Evolutionary conservation across 2,888 invertebrate species (phyloP).

Genomic region (Branchellion lobata): DNA sequence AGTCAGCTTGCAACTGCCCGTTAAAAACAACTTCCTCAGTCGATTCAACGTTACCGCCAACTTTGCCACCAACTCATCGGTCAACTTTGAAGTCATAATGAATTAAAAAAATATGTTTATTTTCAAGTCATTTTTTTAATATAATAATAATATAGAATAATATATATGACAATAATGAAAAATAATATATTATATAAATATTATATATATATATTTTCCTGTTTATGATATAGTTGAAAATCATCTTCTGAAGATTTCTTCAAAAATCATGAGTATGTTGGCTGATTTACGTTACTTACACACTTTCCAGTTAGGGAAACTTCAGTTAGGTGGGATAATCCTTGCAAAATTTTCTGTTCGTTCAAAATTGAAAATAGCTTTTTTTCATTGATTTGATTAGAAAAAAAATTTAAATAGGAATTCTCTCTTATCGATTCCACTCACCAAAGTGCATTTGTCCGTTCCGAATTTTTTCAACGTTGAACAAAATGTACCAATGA

Average conservation of each 20-base stretch:
- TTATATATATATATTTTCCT: too few species aligned
- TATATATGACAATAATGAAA: too few species aligned
- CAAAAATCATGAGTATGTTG: too few species aligned
- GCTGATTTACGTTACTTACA: neutral
- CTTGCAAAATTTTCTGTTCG: neutral
- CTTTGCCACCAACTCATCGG: neutral
- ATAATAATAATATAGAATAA: too few species aligned
- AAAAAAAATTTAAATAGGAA: too few species aligned
- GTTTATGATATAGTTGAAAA: too few species aligned
- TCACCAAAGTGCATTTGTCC: neutral
- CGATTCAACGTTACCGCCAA: neutral
- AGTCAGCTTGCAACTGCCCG: neutral
- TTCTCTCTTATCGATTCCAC: neutral
- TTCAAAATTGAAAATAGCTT: neutral
- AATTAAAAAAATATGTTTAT: too few species aligned
- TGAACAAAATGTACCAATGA: conserved; percentile 5
- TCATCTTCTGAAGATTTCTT: too few species aligned
- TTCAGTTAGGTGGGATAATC: neutral
- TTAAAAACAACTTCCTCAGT: neutral
- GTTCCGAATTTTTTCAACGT: neutral
- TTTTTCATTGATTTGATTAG: neutral
- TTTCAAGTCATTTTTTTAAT: too few species aligned
- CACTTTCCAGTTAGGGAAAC: neutral
- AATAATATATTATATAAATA: too few species aligned
- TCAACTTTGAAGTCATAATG: conserved; percentile 5